These are phyloP conservation scores for Coenobita brevimanus DNA, from an alignment of 1,140 invertebrate species.

Conservation along the genomic window DNA sequence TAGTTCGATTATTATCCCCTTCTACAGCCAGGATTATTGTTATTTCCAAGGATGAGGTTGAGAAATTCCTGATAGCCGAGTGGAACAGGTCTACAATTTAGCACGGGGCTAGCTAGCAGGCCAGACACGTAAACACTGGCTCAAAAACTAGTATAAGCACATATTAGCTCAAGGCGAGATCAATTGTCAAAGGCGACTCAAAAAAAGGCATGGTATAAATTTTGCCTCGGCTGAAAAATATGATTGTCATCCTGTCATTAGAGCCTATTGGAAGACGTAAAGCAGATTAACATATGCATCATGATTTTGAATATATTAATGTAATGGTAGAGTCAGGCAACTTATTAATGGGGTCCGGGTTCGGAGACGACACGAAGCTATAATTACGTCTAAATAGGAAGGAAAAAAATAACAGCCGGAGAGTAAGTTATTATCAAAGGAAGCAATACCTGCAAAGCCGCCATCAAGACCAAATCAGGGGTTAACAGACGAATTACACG, in stretches of 20 bases:
- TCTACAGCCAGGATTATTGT: too few relatives aligned
- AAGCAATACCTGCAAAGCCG: constrained; percentile 23
- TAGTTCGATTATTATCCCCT: too few relatives aligned
- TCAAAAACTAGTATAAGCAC: constrained; percentile 24
- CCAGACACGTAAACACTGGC: constrained; percentile 11
- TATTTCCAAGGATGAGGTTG: background rate
- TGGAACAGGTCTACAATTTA: background rate
- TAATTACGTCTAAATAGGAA: constrained; percentile 45
- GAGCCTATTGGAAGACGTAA: constrained; percentile 47
- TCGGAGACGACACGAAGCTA: constrained; percentile 6
- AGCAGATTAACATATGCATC: constrained; percentile 41
- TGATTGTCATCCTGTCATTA: constrained; percentile 50
- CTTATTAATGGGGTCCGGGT: constrained; percentile 39
- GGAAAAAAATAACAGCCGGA: constrained; percentile 40
- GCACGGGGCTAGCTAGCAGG: background rate
- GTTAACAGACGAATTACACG: constrained; percentile 40
- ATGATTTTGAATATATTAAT: constrained; percentile 38
- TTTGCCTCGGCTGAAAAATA: background rate
- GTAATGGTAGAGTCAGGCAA: constrained; percentile 32
- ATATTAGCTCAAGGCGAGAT: constrained; percentile 47
- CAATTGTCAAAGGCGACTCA: constrained; percentile 42
- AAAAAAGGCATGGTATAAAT: constrained; percentile 13
- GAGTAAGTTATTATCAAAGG: constrained; percentile 45
- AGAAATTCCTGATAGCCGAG: constrained; percentile 10
- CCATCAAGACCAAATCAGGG: constrained; percentile 30